Evolutionary conservation across 2,797 vertebrate species (phyloP).

Genomic region (Tragopan temminckii): DNA sequence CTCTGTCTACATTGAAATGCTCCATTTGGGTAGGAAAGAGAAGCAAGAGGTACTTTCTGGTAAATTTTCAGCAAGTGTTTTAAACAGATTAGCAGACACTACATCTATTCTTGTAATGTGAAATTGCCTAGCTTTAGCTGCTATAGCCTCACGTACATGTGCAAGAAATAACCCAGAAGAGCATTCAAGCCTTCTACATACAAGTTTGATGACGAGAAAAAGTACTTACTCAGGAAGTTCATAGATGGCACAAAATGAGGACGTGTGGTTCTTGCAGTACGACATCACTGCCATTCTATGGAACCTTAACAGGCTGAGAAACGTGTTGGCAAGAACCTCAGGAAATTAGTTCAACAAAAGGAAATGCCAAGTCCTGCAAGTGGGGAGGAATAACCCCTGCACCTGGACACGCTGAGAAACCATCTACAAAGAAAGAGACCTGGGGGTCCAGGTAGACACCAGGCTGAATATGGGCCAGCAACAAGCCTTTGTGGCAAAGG

Average conservation of each 20-base stretch:
- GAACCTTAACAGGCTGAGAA: not conserved
- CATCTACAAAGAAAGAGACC: not conserved
- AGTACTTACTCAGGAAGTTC: not conserved
- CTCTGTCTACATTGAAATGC: not conserved
- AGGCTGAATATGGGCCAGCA: not conserved
- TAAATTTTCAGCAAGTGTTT: not conserved
- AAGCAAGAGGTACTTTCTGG: not conserved
- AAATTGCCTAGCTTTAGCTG: not conserved
- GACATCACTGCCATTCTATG: not conserved
- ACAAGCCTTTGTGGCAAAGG: not conserved
- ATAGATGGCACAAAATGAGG: not conserved
- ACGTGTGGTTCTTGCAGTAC: not conserved
- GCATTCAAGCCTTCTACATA: not conserved
- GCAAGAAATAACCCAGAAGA: not conserved
- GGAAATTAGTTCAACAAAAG: not conserved
- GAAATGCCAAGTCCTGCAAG: not conserved
- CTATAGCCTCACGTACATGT: not conserved
- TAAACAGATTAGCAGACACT: not conserved
- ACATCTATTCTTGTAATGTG: not conserved
- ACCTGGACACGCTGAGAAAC: not conserved
- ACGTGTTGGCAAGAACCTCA: not conserved
- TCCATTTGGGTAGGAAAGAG: rapidly evolving
- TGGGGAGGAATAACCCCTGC: not conserved
- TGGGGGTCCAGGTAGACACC: not conserved
- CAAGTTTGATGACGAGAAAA: not conserved